These are phyloP conservation scores for Aspidiotus rigidus DNA, from an alignment of 2,888 invertebrate genomes.

Conservation along the genomic window DNA sequence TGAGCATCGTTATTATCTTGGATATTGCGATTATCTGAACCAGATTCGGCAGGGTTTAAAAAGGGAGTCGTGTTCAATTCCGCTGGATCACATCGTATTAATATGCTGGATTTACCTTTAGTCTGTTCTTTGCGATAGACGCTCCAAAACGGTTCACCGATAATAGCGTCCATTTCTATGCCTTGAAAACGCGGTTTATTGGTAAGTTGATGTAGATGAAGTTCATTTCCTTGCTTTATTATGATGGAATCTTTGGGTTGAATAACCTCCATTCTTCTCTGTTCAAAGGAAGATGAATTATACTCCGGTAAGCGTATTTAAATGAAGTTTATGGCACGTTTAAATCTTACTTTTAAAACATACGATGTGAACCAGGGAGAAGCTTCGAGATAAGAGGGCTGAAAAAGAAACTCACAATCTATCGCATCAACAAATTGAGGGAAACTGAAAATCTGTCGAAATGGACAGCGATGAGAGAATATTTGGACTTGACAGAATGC, in stretches of 20 bases:
- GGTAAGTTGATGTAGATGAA: constrained; percentile 10
- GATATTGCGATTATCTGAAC: constrained; percentile 75
- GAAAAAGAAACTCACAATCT: too few relatives aligned
- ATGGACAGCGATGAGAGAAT: too few relatives aligned
- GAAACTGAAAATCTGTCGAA: too few relatives aligned
- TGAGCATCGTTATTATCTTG: constrained; percentile 72
- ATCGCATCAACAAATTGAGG: too few relatives aligned
- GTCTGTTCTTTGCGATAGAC: neutral
- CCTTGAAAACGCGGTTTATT: constrained; percentile 10
- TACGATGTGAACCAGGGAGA: too few relatives aligned
- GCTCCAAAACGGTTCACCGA: constrained; percentile 8
- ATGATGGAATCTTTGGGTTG: constrained; percentile 19
- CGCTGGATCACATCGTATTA: constrained; percentile 12
- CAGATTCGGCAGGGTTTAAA: constrained; percentile 41
- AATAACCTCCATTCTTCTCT: neutral
- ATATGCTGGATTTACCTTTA: neutral
- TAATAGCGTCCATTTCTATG: constrained; percentile 9
- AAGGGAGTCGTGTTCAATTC: neutral
- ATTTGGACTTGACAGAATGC: too few relatives aligned
- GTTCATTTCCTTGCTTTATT: constrained; percentile 14
- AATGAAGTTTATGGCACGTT: too few relatives aligned
- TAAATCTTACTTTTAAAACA: too few relatives aligned
- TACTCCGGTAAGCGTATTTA: too few relatives aligned
- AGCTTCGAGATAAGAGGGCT: too few relatives aligned
- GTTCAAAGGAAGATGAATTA: neutral